These are phyloP conservation scores for Lophotis ruficrista DNA, from an alignment of 2,113 vertebrate species.

Conservation along the genomic window DNA sequence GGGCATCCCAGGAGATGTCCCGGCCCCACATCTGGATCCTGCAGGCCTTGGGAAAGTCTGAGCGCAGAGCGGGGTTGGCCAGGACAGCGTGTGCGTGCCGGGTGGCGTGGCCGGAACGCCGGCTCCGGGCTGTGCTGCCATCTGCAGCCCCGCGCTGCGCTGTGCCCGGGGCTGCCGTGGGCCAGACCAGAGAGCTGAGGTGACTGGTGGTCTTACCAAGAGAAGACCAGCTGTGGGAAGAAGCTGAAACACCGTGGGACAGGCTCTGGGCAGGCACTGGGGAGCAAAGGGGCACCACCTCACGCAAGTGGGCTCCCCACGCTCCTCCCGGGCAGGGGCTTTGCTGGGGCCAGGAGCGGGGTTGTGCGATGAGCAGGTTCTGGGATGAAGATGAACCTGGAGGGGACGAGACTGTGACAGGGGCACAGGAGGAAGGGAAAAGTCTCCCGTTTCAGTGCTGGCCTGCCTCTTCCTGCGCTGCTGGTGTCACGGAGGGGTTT, in stretches of 20 bases:
- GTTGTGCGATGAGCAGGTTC: accelerated
- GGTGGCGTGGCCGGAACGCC: accelerated
- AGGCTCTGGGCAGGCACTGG: not conserved
- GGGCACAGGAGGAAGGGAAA: not conserved
- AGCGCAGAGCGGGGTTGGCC: accelerated
- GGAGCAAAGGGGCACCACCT: not conserved
- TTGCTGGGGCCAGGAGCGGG: not conserved
- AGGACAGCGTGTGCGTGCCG: accelerated
- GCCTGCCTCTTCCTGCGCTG: not conserved
- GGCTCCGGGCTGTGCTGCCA: not conserved
- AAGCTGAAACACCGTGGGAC: accelerated
- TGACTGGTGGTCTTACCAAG: not conserved
- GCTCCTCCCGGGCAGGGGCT: accelerated
- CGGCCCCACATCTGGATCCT: not conserved
- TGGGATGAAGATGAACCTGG: not conserved
- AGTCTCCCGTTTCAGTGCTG: not conserved
- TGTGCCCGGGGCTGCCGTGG: accelerated
- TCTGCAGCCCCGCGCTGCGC: accelerated
- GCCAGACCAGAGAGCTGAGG: not conserved
- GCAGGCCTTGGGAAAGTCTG: not conserved
- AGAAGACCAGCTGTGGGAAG: accelerated
- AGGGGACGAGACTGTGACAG: not conserved
- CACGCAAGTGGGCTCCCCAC: accelerated
- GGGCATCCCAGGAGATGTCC: not conserved
- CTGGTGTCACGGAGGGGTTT: not conserved